Conservation (phyloP, 2,797 vertebrate species). For the Rhinogobio ventralis region DNA sequence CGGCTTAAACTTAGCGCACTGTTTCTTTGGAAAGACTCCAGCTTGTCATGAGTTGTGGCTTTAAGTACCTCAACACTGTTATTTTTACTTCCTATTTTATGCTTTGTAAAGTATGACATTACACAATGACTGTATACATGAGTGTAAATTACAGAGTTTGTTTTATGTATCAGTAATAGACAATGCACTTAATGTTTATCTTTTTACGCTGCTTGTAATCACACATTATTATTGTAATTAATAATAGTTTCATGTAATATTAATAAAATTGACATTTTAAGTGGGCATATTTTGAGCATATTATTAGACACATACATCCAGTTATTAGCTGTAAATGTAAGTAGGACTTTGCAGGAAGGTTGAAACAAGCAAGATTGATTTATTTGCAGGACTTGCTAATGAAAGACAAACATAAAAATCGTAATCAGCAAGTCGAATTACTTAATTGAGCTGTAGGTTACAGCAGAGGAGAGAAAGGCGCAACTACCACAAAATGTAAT, state of each 20-base stretch:
- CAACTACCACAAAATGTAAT: slow-evolving; percentile 26
- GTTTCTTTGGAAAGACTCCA: not conserved
- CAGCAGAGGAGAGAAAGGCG: not conserved
- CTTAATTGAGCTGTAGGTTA: slow-evolving; percentile 20
- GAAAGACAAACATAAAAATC: slow-evolving; percentile 37
- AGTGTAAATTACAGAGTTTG: not conserved
- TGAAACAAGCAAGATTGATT: not conserved
- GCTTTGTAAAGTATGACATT: not conserved
- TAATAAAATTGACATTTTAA: not conserved
- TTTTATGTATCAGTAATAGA: not conserved
- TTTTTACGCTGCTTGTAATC: not conserved
- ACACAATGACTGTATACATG: not conserved
- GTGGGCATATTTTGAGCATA: not conserved
- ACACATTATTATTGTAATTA: not conserved
- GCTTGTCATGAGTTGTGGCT: not conserved
- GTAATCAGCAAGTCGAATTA: slow-evolving; percentile 10
- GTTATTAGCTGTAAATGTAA: not conserved
- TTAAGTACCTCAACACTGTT: not conserved
- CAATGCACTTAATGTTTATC: not conserved
- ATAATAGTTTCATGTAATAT: not conserved
- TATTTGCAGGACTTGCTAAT: slow-evolving; percentile 6
- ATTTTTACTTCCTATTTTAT: not conserved
- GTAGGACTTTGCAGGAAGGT: not conserved
- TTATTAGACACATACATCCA: not conserved
- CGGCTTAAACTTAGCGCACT: not conserved